A percentile compares a stretch with the other conserved stretches of the same genome.
Conservation (phyloP, 2,888 invertebrate genomes). For the Actias luna region DNA sequence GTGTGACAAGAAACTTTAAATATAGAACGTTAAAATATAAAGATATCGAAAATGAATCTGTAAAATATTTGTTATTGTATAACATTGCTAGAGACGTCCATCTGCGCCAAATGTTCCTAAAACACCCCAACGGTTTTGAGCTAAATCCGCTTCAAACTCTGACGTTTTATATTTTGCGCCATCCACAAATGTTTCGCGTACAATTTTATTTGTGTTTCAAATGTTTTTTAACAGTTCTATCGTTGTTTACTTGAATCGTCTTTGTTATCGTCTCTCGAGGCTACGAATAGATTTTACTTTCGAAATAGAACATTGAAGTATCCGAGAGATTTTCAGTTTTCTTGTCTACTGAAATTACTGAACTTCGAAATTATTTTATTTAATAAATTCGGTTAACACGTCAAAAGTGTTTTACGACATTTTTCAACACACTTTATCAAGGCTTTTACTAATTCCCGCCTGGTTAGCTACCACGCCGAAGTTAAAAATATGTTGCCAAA, state of each 20-base stretch:
- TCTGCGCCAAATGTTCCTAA: constrained; percentile 12
- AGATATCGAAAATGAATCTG: not conserved
- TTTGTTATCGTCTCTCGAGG: constrained; percentile 1
- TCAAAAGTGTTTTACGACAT: too few relatives aligned
- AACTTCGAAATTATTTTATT: too few relatives aligned
- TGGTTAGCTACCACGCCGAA: too few relatives aligned
- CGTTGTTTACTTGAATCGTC: not conserved
- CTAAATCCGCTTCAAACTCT: constrained; percentile 10
- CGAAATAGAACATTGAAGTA: constrained; percentile 6
- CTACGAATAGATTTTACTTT: not conserved
- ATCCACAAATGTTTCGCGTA: constrained; percentile 11
- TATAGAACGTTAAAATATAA: not conserved
- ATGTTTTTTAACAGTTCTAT: constrained; percentile 13
- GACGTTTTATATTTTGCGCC: constrained; percentile 8
- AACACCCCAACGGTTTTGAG: constrained; percentile 10
- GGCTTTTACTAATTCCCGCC: too few relatives aligned
- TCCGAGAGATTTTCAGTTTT: constrained; percentile 2
- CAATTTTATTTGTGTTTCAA: constrained; percentile 17
- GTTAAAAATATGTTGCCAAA: too few relatives aligned
- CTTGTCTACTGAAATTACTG: too few relatives aligned
- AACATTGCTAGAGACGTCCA: not conserved
- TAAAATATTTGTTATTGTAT: not conserved
- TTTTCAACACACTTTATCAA: too few relatives aligned
- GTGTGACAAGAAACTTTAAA: not conserved
- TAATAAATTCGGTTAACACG: too few relatives aligned